phyloP scores from a whole-genome alignment of 1,140 invertebrate species.

The Idris sp. region DNA sequence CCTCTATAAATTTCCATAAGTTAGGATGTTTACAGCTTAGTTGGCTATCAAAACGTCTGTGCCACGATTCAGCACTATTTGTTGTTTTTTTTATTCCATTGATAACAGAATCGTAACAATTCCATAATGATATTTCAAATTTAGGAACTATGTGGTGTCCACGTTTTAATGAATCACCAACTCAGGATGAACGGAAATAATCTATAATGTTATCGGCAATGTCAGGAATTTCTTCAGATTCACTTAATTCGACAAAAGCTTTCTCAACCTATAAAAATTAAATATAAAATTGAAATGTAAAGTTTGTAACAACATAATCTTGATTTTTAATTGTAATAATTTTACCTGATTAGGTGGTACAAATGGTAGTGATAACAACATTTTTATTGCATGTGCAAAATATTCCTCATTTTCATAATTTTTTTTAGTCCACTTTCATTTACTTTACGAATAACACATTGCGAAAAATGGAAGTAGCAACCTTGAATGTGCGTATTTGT shows the following conservation, averaged over 20 bases:
- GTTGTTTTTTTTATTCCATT: background rate
- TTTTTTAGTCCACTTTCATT: background rate
- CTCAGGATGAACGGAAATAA: background rate
- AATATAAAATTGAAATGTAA: too few relatives aligned
- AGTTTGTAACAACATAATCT: background rate
- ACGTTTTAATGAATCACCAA: background rate
- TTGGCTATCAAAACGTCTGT: background rate
- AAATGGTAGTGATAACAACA: background rate
- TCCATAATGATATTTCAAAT: background rate
- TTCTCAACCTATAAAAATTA: background rate
- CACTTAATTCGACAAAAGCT: background rate
- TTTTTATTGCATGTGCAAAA: background rate
- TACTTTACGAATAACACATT: background rate
- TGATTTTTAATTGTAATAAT: background rate
- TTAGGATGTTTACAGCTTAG: background rate
- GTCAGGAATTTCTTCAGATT: background rate
- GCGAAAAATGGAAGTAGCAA: background rate
- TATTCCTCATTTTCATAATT: background rate
- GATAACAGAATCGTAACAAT: background rate
- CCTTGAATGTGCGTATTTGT: background rate
- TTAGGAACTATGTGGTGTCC: background rate
- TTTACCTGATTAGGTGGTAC: slow-evolving; percentile 1
- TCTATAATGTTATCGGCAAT: background rate
- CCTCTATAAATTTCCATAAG: background rate
- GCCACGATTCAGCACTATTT: too few relatives aligned